Evolutionary conservation across 2,888 invertebrate species (phyloP), one percentile per base, ranked within the genome.

Genomic region (Chaetogeoica ovagalla): DNA sequence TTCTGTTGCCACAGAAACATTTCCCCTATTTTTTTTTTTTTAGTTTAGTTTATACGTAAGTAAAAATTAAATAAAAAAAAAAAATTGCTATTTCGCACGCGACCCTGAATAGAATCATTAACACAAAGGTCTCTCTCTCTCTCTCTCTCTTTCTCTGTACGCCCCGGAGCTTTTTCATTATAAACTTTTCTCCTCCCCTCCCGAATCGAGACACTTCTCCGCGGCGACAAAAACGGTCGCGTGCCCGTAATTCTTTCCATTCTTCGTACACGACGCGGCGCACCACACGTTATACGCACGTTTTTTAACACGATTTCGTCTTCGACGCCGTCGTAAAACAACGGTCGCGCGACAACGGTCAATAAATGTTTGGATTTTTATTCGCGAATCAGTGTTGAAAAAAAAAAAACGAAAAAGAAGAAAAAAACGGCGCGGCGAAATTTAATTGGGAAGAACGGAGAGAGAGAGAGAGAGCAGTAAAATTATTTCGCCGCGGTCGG

Each of bases 91-190:
- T 39, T 71, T 63, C 5, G 62, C 79, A 79, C 79, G 79, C 79
- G 57, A 79, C 77, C 39, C 62, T 69, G 69, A 79, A 79, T 79
- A 79, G 79, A 79, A 79, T 79, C 79, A 79, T 79, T 79, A 79
- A 79, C 75, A 76, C 75, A 68, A 66, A 76, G 59, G 66, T 68
- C 66, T 68, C 75, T 39, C 66, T 75, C 21, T 59, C 8, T 59
- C 57, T 19, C 57, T n/a, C 57, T n/a, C 55, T 57, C 19, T 19
- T 5, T 17, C 55, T 48, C 48, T 15, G 3, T 11, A 48, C 23
- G 48, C 57, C 75, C 30, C n/a, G 66, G 68, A 71, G 63, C 70
- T 43, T 79, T 79, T 79, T 79, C 71, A 79, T 79, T 79, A 71
- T 57, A 79, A 79, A 70, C 70, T 79, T 79, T 79, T 71, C 71